Conservation (phyloP, 2,797 vertebrate species). For the Hydrolagus colliei region DNA sequence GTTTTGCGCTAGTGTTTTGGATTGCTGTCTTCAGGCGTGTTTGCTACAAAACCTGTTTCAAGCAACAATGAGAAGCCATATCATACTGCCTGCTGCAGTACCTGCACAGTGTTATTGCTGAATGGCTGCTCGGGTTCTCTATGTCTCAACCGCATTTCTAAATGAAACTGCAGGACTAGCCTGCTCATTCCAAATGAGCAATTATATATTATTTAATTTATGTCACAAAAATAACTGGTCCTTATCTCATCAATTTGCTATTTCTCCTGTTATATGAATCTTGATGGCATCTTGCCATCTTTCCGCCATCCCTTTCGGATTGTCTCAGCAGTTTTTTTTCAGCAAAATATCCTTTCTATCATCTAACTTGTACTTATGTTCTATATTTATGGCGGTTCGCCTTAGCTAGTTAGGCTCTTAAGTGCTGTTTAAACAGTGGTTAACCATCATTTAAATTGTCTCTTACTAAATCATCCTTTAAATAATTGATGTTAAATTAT, state of each 20-base stretch:
- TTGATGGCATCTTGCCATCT: not conserved
- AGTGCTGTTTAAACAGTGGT: not conserved
- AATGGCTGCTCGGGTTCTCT: not conserved
- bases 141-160: not conserved
- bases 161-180: not conserved
- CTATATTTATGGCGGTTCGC: not conserved
- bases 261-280: not conserved
- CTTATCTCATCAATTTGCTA: not conserved
- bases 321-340: not conserved
- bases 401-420: not conserved
- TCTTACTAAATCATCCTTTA: not conserved
- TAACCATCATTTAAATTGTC: not conserved
- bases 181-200: not conserved
- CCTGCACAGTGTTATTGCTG: not conserved
- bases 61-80: too few species aligned
- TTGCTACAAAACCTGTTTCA: not conserved
- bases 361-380: not conserved
- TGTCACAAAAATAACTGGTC: not conserved
- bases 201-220: not conserved
- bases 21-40: not conserved
- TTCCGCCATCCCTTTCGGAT: not conserved
- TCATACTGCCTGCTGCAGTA: not conserved
- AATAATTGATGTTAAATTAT: not conserved
- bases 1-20: not conserved
- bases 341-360: not conserved